Evolutionary conservation across 2,797 vertebrate genomes (phyloP).

Genomic region (Lithobates pipiens): DNA sequence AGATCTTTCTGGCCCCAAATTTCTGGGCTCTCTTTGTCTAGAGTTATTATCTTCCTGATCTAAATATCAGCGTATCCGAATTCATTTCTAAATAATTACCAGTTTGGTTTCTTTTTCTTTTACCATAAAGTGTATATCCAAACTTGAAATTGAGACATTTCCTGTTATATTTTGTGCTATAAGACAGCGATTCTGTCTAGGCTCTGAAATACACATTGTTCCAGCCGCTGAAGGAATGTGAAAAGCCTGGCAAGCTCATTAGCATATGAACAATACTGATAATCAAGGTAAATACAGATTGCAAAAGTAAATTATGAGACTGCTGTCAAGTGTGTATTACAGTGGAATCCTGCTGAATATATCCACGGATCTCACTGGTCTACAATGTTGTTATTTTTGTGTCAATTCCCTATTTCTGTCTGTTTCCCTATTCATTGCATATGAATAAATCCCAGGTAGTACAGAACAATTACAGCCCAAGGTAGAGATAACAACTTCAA

Average conservation of each 20-base stretch:
- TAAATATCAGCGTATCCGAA: not conserved
- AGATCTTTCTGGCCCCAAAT: not conserved
- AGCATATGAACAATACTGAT: constrained; percentile 56
- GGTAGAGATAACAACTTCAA: constrained; percentile 19
- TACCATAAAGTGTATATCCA: not conserved
- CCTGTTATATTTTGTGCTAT: not conserved
- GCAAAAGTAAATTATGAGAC: constrained; percentile 45
- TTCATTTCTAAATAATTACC: not conserved
- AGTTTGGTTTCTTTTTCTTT: not conserved
- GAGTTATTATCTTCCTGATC: not conserved
- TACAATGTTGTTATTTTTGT: constrained; percentile 16
- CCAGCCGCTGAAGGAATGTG: constrained; percentile 36
- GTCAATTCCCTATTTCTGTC: constrained; percentile 20
- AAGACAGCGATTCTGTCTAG: constrained; percentile 26
- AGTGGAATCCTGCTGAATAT: not conserved
- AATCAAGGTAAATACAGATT: constrained; percentile 60
- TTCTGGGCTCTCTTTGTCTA: not conserved
- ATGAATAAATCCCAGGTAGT: constrained; percentile 24
- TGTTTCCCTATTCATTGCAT: constrained; percentile 15
- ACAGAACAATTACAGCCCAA: constrained; percentile 36
- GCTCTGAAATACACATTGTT: constrained; percentile 48
- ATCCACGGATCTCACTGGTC: constrained; percentile 6
- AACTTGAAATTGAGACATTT: not conserved
- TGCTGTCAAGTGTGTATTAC: constrained; percentile 14
- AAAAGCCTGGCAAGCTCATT: constrained; percentile 27